Percentiles rank a stretch among this genome's conserved stretches.
Conservation (phyloP, 1,140 invertebrate genomes). For the Prorops nasuta region DNA sequence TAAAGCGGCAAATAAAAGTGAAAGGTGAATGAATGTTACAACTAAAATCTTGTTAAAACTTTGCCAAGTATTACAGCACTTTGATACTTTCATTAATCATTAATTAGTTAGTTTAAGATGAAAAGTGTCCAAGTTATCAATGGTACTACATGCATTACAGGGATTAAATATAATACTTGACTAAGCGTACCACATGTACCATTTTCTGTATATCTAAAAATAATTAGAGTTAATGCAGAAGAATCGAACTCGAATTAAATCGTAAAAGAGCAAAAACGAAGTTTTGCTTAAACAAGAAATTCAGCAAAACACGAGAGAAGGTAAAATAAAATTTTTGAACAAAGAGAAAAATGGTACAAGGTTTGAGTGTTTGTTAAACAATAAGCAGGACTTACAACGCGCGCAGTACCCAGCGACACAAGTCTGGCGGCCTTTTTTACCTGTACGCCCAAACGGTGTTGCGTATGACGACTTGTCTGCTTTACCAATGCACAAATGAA, state of each 20-base stretch:
- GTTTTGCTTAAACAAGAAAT: no score
- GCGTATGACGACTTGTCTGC: conserved; percentile 86
- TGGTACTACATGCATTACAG: no score
- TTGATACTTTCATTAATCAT: conserved; percentile 17
- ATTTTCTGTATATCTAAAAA: conserved; percentile 28
- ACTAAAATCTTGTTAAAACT: conserved; percentile 48
- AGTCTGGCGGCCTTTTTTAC: conserved; percentile 68
- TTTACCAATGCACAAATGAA: conserved; percentile 87
- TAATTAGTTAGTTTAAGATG: conserved; percentile 17
- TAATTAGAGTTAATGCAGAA: background rate
- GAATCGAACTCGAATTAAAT: background rate
- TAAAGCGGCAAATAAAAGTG: conserved; percentile 56
- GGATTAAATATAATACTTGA: conserved; percentile 48
- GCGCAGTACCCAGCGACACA: conserved; percentile 58
- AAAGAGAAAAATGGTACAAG: conserved; percentile 52
- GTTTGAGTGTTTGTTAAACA: conserved; percentile 51
- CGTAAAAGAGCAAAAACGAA: no score
- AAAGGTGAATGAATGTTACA: conserved; percentile 49
- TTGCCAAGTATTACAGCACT: conserved; percentile 49
- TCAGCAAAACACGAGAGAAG: no score
- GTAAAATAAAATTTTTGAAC: no score
- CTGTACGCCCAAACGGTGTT: conserved; percentile 84
- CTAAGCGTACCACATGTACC: conserved; percentile 51
- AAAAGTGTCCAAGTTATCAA: no score
- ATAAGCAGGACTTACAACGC: conserved; percentile 62